Conservation (phyloP, 2,888 invertebrate genomes). For the Stegophylla sp. region DNA sequence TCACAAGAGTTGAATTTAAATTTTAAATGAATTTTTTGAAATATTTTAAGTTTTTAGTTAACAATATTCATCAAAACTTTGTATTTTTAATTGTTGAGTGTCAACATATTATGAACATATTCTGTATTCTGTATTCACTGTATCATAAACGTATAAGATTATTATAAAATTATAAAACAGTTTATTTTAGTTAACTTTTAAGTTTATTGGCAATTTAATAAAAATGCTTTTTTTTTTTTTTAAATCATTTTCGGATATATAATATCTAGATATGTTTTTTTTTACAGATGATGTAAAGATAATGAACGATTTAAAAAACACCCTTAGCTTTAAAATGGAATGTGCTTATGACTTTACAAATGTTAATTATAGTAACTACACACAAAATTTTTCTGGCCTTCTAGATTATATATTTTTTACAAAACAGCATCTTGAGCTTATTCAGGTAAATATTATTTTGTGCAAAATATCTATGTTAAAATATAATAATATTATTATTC, state of each 20-base stretch:
- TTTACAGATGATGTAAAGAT: neutral
- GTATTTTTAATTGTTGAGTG: too few relatives aligned
- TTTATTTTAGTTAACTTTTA: neutral
- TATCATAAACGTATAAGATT: too few relatives aligned
- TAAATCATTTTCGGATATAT: neutral
- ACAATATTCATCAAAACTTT: too few relatives aligned
- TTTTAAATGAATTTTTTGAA: too few relatives aligned
- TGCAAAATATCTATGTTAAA: neutral
- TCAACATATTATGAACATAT: too few relatives aligned
- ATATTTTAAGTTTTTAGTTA: too few relatives aligned
- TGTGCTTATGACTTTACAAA: constrained; percentile 13
- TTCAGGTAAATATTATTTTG: constrained; percentile 39
- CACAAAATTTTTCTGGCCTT: constrained; percentile 19
- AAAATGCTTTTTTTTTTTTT: neutral
- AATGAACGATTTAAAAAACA: constrained; percentile 24
- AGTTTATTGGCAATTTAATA: neutral
- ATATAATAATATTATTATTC: constrained; percentile 61
- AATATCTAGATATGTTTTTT: constrained; percentile 2
- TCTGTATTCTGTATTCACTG: too few relatives aligned
- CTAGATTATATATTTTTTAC: constrained; percentile 48
- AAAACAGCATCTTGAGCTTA: constrained; percentile 31
- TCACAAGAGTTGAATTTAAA: too few relatives aligned
- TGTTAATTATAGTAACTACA: constrained; percentile 31
- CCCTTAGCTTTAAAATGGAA: neutral
- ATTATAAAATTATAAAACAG: too few relatives aligned